Evolutionary conservation across 2,888 invertebrate species (phyloP).

Genomic region (Folsomia manolachei): DNA sequence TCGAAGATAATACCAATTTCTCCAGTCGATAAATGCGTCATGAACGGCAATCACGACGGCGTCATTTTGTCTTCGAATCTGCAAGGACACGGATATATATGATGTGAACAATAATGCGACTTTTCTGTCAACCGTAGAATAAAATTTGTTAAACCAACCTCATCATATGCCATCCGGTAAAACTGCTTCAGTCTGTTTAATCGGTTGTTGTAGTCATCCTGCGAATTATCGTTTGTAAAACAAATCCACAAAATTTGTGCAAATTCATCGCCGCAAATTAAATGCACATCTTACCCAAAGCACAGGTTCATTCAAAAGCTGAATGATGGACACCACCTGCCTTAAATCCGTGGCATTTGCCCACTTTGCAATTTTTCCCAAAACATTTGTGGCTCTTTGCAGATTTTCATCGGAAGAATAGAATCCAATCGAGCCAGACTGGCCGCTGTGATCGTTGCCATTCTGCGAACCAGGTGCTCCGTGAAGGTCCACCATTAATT

Average conservation of each 20-base stretch:
- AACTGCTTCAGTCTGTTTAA: slow-evolving; percentile 39
- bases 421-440: slow-evolving; percentile 39
- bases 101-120: too few relatives aligned
- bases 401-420: slow-evolving; percentile 44
- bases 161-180: slow-evolving; percentile 41
- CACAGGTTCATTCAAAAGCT: slow-evolving; percentile 46
- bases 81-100: too few relatives aligned
- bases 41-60: slow-evolving; percentile 44
- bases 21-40: slow-evolving; percentile 45
- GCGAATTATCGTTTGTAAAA: too few relatives aligned
- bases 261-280: too few relatives aligned
- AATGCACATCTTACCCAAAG: slow-evolving; percentile 37
- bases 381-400: slow-evolving; percentile 32
- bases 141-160: too few relatives aligned
- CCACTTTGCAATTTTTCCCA: slow-evolving; percentile 38
- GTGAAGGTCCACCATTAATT: slow-evolving; percentile 48
- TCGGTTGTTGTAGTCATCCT: slow-evolving; percentile 43
- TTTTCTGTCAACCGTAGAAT: too few relatives aligned
- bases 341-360: slow-evolving; percentile 39
- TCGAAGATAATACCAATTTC: slow-evolving; percentile 46
- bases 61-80: slow-evolving; percentile 32
- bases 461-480: slow-evolving; percentile 49
- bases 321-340: slow-evolving; percentile 44
- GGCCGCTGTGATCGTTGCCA: slow-evolving; percentile 47
- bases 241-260: too few relatives aligned